phyloP scores from a whole-genome alignment of 2,113 vertebrate genomes.

The Forbesichthys agassizii region DNA sequence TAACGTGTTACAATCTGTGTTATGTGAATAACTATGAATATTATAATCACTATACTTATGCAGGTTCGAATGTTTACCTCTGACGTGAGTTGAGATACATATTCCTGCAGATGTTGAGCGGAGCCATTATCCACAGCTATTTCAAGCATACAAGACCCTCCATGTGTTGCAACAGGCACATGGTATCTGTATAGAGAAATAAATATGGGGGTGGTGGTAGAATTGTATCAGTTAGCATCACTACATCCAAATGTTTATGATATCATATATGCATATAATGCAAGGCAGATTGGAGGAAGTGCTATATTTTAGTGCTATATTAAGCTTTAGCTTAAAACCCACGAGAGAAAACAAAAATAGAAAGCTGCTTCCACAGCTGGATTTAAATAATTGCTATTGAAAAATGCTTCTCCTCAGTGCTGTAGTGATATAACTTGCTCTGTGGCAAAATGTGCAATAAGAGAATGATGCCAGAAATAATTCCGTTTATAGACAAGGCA shows the following conservation, averaged over 20 bases:
- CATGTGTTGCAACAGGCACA: conserved; percentile 71
- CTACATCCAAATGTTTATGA: conserved; percentile 22
- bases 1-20: too few relatives aligned
- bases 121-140: conserved; percentile 76
- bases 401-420: conserved; percentile 31
- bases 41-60: neutral
- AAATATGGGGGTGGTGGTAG: conserved; percentile 54
- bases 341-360: conserved; percentile 52
- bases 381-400: conserved; percentile 50
- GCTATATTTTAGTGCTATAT: too few relatives aligned
- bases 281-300: conserved; percentile 41
- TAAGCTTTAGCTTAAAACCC: conserved; percentile 28
- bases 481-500: neutral
- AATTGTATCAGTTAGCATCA: conserved; percentile 58
- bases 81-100: conserved; percentile 55
- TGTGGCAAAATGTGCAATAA: conserved; percentile 24
- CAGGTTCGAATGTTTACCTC: conserved; percentile 72
- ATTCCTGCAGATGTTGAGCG: conserved; percentile 68
- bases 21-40: neutral
- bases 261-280: neutral
- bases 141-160: conserved; percentile 81
- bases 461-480: conserved; percentile 12
- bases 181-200: conserved; percentile 73
- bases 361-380: conserved; percentile 27
- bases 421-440: conserved; percentile 25